Conservation (phyloP, 92 coral and sea anemone genomes). For the Diadumene lineata region DNA sequence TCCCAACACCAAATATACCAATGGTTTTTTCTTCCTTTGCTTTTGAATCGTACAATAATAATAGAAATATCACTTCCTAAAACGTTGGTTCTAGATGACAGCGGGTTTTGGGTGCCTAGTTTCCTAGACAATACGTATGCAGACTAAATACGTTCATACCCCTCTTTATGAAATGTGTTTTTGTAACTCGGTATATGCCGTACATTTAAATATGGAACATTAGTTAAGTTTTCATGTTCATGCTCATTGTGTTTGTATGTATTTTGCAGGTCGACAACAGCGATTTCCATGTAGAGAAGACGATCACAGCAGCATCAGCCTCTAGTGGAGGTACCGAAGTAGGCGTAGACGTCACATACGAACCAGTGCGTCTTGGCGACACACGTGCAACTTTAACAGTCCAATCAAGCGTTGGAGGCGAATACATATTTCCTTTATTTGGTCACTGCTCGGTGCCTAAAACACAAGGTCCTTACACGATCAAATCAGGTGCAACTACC, state of each 20-base stretch:
- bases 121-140: too few species aligned
- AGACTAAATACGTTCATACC: too few species aligned
- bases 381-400: conserved; percentile 85
- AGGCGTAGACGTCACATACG: conserved; percentile 92
- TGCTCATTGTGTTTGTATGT: too few species aligned
- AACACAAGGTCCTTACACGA: conserved; percentile 96
- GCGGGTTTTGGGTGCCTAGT: too few species aligned
- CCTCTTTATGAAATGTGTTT: too few species aligned
- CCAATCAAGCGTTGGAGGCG: conserved; percentile 82
- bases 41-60: background rate
- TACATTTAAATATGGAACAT: too few species aligned
- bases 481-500: conserved; percentile 87
- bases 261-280: conserved; percentile 87
- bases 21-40: too few species aligned
- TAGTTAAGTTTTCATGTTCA: too few species aligned
- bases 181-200: too few species aligned
- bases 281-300: conserved; percentile 95
- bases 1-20: too few species aligned
- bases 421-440: conserved; percentile 88
- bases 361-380: conserved; percentile 94
- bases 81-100: too few species aligned
- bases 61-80: background rate
- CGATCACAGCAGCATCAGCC: conserved; percentile 99
- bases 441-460: conserved; percentile 96
- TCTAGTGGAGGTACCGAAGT: conserved; percentile 99